phyloP scores from a whole-genome alignment of 2,797 vertebrate species.

The Miopithecus talapoin region DNA sequence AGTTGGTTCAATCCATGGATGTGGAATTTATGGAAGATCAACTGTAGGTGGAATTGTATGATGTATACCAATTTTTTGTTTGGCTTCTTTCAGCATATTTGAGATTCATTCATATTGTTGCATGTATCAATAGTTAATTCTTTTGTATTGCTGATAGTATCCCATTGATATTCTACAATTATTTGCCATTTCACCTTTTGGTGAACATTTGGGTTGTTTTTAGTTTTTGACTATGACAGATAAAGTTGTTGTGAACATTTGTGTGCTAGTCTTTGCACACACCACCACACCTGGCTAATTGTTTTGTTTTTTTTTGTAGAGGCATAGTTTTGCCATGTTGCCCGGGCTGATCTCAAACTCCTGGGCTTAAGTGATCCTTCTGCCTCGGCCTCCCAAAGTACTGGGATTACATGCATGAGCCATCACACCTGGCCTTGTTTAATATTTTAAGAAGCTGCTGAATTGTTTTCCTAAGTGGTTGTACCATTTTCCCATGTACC shows the following conservation, averaged over 20 bases:
- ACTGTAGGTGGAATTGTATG: not conserved
- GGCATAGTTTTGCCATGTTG: too few relatives aligned
- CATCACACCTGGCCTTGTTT: not conserved
- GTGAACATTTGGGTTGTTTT: constrained; percentile 17
- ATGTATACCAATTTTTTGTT: not conserved
- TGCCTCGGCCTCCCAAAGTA: too few relatives aligned
- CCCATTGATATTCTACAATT: not conserved
- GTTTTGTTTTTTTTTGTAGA: too few relatives aligned
- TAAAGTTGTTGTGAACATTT: constrained; percentile 8
- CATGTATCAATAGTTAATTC: not conserved
- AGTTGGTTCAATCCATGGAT: not conserved
- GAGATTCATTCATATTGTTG: not conserved
- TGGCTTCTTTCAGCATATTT: not conserved
- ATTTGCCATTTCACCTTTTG: constrained; percentile 19
- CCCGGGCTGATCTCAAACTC: too few relatives aligned
- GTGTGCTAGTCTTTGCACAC: not conserved
- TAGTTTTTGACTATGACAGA: not conserved
- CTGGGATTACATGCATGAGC: too few relatives aligned
- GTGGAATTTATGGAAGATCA: not conserved
- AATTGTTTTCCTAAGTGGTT: not conserved
- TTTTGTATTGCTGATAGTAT: constrained; percentile 9
- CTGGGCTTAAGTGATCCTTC: too few relatives aligned
- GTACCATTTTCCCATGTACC: not conserved
- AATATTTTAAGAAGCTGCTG: not conserved
- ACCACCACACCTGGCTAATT: too few relatives aligned